Conservation (phyloP, 2,797 vertebrate species). For the Gallirallus australis region DNA sequence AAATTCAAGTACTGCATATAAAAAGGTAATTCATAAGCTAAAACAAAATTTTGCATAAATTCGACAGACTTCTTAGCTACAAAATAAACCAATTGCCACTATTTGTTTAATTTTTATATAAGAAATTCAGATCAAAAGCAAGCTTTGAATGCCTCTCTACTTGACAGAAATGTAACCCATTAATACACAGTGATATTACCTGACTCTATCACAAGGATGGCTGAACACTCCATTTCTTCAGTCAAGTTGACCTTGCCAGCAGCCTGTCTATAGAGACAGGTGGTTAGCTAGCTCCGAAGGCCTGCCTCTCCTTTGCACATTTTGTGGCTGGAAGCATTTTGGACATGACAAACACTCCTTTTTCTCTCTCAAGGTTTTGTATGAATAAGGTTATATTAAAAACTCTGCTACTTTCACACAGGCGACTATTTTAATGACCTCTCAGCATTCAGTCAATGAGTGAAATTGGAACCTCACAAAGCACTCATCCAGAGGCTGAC, state of each 20-base stretch:
- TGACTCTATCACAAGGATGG: neutral
- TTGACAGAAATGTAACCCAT: neutral
- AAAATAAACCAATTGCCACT: neutral
- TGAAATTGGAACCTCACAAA: neutral
- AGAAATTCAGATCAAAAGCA: neutral
- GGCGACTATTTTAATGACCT: neutral
- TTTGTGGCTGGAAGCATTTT: conserved; percentile 49
- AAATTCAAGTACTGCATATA: neutral
- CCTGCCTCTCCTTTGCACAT: neutral
- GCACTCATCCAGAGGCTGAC: neutral
- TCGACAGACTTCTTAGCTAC: neutral
- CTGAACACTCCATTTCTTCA: neutral
- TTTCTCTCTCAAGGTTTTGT: neutral
- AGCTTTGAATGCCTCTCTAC: neutral
- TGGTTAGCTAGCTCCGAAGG: neutral
- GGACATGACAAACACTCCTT: neutral
- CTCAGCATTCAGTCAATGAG: neutral
- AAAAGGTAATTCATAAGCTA: neutral
- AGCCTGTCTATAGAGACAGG: conserved; percentile 20
- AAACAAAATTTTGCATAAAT: neutral
- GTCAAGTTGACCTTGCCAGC: conserved; percentile 39
- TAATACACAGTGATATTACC: neutral
- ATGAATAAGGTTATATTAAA: neutral
- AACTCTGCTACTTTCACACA: neutral
- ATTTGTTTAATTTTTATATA: neutral